Evolutionary conservation across 2,113 vertebrate genomes (phyloP), one percentile per base, ranked within the genome.

Genomic region (Eulemur rufifrons): DNA sequence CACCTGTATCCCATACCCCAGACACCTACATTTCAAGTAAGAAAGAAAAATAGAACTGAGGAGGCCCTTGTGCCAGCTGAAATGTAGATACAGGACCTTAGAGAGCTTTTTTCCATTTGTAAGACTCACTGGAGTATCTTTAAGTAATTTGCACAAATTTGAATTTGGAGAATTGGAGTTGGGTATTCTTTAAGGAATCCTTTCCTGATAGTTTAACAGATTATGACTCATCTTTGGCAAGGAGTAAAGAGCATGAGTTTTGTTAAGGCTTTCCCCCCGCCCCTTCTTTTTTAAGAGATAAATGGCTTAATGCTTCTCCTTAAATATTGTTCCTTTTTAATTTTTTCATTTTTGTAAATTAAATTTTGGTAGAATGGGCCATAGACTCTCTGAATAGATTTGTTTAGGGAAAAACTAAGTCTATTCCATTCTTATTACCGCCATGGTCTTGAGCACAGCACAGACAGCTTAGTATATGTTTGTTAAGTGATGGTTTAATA

Each of bases 161-260:
- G 73, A 91, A 88, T 91, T 52, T 96, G 52, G 80, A 95, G 89
- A 97, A 94, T 74, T 95, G 42, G 50, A 91, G 54, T 91, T 88
- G 64, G 73, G 5, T 93, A 52, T 63, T 95, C 94, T 98, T 95
- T 59, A 96, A 95, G 89, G 61, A 96, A 77, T 97, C 66, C 37
- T 96, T 84, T 94, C 83, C 56, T 86, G 81, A 45, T 61, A 88
- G 63, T 86, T 96, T 80, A 96, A 73, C 56, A 71, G 85, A 89
- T 91, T 92, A 47, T 97, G 93, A 93, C 74, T 96, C 82, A 91
- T 95, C 66, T 94, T 95, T 96, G 93, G 90, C 34, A 10, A 73
- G 29, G 34, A 91, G 42, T 63, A 78, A 96, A 95, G 77, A 96
- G n/a, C 37, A 63, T 82, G 66, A 86, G 82, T 89, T 97, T 96